A percentile compares a stretch with the other conserved stretches of the same genome.
phyloP scores from a whole-genome alignment of 2,888 invertebrate genomes.

The Mesodorylaimus sp. region DNA sequence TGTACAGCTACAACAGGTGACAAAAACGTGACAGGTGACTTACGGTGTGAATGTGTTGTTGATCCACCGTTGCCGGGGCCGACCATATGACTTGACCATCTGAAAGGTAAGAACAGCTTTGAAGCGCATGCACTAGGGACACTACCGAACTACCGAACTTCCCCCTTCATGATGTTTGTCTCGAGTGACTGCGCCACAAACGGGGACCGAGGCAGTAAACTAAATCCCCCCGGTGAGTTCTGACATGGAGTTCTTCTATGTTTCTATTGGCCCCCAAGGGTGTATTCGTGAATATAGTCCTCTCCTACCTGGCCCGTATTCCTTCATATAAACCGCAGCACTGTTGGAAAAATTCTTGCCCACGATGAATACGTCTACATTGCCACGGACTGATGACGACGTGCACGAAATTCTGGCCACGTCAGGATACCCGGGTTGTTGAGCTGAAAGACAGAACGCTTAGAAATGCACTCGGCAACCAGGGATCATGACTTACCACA shows the following conservation, averaged over 20 bases:
- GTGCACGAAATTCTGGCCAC: constrained; percentile 31
- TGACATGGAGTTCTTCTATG: no score
- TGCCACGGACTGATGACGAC: constrained; percentile 25
- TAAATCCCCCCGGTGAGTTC: no score
- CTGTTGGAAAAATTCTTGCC: constrained; percentile 36
- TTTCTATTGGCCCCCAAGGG: no score
- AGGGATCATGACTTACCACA: not conserved
- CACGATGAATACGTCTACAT: constrained; percentile 34
- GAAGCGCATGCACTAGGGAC: not conserved
- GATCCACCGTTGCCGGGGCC: constrained; percentile 32
- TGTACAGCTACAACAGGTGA: not conserved
- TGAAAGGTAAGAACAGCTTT: constrained; percentile 9
- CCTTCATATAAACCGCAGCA: constrained; percentile 31
- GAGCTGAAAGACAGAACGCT: constrained; percentile 25
- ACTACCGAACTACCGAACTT: not conserved
- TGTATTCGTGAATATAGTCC: no score
- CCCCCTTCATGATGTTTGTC: no score
- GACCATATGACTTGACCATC: constrained; percentile 29
- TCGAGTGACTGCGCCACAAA: no score
- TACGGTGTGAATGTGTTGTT: constrained; percentile 32
- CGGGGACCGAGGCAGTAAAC: no score
- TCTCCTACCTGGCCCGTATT: constrained; percentile 21
- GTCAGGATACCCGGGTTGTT: constrained; percentile 36
- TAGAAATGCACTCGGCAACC: not conserved
- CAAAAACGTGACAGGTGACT: constrained; percentile 6